Evolutionary conservation across 2,888 invertebrate species (phyloP).

Genomic region (Agonopterix heracliana): DNA sequence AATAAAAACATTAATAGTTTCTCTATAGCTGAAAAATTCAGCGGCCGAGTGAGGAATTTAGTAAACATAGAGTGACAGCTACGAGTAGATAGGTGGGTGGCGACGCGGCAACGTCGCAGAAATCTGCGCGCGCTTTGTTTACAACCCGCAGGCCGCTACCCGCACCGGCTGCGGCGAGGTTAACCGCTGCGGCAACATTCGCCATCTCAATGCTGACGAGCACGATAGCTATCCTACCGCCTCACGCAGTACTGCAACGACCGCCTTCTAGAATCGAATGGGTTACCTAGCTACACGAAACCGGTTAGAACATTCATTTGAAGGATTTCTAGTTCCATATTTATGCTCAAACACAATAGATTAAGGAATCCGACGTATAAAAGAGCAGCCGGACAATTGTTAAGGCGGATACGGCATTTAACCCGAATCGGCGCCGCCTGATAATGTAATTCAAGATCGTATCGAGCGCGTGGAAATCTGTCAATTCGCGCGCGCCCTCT

Average conservation of each 20-base stretch:
- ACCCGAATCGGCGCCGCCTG: slow-evolving; percentile 35
- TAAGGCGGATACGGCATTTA: slow-evolving; percentile 38
- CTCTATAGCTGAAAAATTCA: slow-evolving; percentile 3
- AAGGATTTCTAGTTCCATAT: slow-evolving; percentile 11
- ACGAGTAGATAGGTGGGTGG: slow-evolving; percentile 26
- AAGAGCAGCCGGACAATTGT: slow-evolving; percentile 1
- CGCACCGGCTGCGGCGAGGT: slow-evolving; percentile 34
- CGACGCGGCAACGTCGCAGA: slow-evolving; percentile 53
- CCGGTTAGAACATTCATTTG: slow-evolving; percentile 17
- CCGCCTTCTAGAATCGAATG: slow-evolving; percentile 19
- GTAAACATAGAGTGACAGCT: slow-evolving; percentile 37
- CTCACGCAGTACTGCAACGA: slow-evolving; percentile 7
- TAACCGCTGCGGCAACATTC: slow-evolving; percentile 37
- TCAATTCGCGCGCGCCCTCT: slow-evolving; percentile 60
- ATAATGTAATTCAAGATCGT: slow-evolving; percentile 65
- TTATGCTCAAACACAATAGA: slow-evolving; percentile 17
- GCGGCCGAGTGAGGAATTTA: slow-evolving; percentile 18
- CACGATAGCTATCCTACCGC: slow-evolving; percentile 7
- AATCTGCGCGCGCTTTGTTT: slow-evolving; percentile 59
- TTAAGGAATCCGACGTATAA: slow-evolving; percentile 15
- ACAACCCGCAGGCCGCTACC: slow-evolving; percentile 34
- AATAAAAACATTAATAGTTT: slow-evolving; percentile 3
- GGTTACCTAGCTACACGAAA: slow-evolving; percentile 12
- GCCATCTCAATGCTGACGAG: slow-evolving; percentile 20
- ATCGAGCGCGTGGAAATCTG: slow-evolving; percentile 66